Evolutionary conservation across 2,888 invertebrate species (phyloP), one percentile per base, ranked within the genome.

Genomic region (Chalcis sispes): DNA sequence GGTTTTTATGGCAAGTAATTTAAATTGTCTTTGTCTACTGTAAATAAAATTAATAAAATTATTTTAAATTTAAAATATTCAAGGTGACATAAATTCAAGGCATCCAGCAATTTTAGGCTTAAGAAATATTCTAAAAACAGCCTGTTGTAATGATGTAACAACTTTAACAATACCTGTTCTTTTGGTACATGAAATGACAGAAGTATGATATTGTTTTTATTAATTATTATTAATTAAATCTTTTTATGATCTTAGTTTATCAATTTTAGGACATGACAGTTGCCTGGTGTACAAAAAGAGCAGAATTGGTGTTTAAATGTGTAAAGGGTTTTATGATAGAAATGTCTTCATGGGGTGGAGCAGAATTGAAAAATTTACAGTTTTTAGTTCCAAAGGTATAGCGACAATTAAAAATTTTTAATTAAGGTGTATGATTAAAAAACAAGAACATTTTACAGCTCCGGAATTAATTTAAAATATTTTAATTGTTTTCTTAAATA

Each of bases 321-420:
- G 96, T 98, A 67, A 99, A 99, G 90, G 99, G 99, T 2, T 99
- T 99, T 89, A 96, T 99, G 96, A 97, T 99, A 89, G 99, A 99
- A 91, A 96, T 97, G 91, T 95, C 96, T 8, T 95, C 97, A 0
- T 95, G 97, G 94, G 96, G 96, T 78, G 96, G 96, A 40, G 94
- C 95, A 0, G 96, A 95, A 89, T 90, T 96, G 79, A 95, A 95
- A 90, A 98, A 95, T 87, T 91, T 98, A 32, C 95, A 95, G 87
- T 95, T 96, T 87, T 90, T 97, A 75, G 92, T 97, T 65, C 97
- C 98, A 1, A 92, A 93, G 90, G 94, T 93, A 42, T 13, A 2
- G 36, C 4, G 10, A 36, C 10, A 7, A 7, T 36, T 36, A 36
- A 36, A 36, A 5, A 32, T 8, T 32, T 32, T 5, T 32, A 5